Evolutionary conservation across 2,888 invertebrate species (phyloP), one percentile per base, ranked within the genome.

Genomic region (Torymus tubicola): DNA sequence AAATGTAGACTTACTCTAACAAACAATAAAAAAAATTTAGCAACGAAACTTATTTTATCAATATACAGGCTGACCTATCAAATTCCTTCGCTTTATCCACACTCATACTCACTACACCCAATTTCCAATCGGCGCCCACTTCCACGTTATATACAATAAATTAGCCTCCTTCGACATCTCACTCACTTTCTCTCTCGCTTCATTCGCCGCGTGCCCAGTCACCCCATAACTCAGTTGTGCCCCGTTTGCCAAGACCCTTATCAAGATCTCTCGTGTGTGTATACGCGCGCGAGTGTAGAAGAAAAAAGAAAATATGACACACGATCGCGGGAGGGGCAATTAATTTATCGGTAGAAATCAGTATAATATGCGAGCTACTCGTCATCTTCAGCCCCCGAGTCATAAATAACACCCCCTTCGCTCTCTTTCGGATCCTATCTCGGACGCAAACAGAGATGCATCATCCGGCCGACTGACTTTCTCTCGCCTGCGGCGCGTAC

Each of bases 381-480:
- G 53, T 72, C 72, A 78, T 53, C 42, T 14, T 57, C 67, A 10
- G 21, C 24, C 42, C 21, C 12, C 53, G 67, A 8, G 4, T 21
- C 57, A 72, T 78, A 78, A 72, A 78, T 78, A 78, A 72, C 18
- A 31, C n/a, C 16, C n/a, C 42, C 8, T 8, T 42, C 42, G 42
- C 31, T 31, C 31, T 31, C 31, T 42, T 42, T 42, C 42, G 42
- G 72, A 80, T 77, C 24, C 64, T 72, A 80, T 80, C 80, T 68
- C 68, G 55, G 64, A 69, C 52, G 42, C 64, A 73, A 73, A 77
- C 73, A 78, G 69, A 78, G 73, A 81, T 77, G 81, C 81, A 81
- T 77, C 72, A 73, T 71, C 73, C 52, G 68, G 50, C 18, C 53
- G 16, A 71, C 61, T 73, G 58, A 67, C 61, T 63, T 63, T 76